phyloP scores from a whole-genome alignment of 1,140 invertebrate genomes.

The Polyergus mexicanus region DNA sequence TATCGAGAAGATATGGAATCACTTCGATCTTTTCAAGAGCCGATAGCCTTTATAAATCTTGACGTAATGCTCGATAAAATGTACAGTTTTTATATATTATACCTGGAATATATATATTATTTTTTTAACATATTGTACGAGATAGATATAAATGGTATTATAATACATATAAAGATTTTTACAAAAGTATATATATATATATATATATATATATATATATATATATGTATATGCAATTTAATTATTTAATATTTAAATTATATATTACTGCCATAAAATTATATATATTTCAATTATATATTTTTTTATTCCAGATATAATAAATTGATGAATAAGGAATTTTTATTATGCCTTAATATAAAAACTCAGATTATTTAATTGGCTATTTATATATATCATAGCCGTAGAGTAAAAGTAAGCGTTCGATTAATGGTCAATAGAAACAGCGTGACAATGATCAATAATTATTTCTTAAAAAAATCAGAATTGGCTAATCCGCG shows the following conservation, averaged over 20 bases:
- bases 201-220: too few species aligned
- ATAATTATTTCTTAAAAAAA: slow-evolving; percentile 43
- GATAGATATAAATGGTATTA: neutral
- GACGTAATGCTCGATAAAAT: neutral
- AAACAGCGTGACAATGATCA: neutral
- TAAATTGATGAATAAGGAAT: neutral
- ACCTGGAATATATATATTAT: neutral
- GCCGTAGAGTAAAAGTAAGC: neutral
- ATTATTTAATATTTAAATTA: neutral
- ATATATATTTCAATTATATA: neutral
- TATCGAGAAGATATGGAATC: slow-evolving; percentile 37
- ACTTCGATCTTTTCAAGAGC: neutral
- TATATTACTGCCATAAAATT: neutral
- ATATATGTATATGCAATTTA: too few species aligned
- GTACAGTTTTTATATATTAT: neutral
- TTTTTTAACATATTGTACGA: neutral
- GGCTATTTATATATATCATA: neutral
- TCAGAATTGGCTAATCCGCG: slow-evolving; percentile 27
- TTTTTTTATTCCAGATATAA: neutral
- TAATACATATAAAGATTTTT: slow-evolving; percentile 7
- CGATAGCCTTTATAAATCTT: slow-evolving; percentile 15
- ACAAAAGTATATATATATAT: neutral
- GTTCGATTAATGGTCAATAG: slow-evolving; percentile 28
- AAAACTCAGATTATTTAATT: slow-evolving; percentile 12
- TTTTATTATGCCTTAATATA: neutral